A percentile compares a stretch with the other conserved stretches of the same genome.
These are phyloP conservation scores for Gorsachius magnificus DNA, from an alignment of 2,797 vertebrate genomes.

Conservation along the genomic window DNA sequence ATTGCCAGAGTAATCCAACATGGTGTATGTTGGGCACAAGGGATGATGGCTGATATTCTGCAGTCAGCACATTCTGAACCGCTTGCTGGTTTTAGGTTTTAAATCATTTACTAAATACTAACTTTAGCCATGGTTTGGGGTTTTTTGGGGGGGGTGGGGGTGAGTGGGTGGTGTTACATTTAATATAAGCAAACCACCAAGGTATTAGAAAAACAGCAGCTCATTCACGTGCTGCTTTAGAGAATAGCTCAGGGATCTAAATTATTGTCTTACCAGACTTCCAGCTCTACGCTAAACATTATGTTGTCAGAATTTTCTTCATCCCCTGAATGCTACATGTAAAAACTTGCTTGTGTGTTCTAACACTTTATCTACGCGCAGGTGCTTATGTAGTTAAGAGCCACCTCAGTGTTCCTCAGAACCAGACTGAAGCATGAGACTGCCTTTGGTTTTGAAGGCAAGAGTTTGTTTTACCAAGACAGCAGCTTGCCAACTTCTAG, in stretches of 20 bases:
- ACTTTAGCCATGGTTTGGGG: neutral
- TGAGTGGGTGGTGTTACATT: neutral
- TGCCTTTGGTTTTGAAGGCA: neutral
- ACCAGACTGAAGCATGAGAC: neutral
- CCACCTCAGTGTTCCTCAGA: neutral
- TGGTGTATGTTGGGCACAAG: neutral
- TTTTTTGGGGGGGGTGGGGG: fast-evolving
- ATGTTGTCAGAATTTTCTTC: neutral
- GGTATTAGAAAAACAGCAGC: neutral
- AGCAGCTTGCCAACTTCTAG: neutral
- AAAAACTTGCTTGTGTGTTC: neutral
- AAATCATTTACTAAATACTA: neutral
- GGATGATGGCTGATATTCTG: neutral
- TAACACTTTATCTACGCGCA: neutral
- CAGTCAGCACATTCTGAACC: neutral
- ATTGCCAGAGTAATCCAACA: neutral
- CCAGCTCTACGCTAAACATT: neutral
- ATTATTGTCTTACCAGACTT: neutral
- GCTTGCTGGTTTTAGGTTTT: neutral
- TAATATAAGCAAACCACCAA: neutral
- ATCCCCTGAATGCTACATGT: neutral
- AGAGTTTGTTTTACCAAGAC: neutral
- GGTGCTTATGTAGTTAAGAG: neutral
- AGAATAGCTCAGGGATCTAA: neutral
- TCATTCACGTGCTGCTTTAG: neutral